Evolutionary conservation across 2,888 invertebrate species (phyloP), one percentile per base, ranked within the genome.

Genomic region (Calameuta filiformis): DNA sequence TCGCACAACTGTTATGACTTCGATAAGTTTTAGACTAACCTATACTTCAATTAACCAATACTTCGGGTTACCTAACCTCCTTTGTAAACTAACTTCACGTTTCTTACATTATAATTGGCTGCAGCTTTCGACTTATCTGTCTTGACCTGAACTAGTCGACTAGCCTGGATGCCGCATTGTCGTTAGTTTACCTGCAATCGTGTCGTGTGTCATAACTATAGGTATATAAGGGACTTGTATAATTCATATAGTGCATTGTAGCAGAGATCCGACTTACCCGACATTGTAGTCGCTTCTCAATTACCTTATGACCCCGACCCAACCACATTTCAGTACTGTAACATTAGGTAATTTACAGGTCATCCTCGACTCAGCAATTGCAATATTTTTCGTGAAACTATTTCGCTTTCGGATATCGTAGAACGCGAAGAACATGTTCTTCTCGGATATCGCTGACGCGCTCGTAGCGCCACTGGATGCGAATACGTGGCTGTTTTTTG

Each of bases 51-150:
- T 56, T 34, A 34, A 23, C 71, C 71, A 31, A 71, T 71, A 31
- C 75, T 73, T 79, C 80, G 82, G 81, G 79, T 77, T 73, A 81
- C 83, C 88, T 87, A 89, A 89, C 89, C 89, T 88, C 85, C 86
- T 88, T 85, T 85, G 84, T 86, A 88, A 90, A 89, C 89, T 87
- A 83, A 89, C 88, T 89, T 89, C 88, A 85, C 85, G 86, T 89
- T 90, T 89, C 89, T 88, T 89, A 88, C 84, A 77, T 83, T 83
- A 83, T 82, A 84, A 83, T 85, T 84, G 80, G 82, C 83, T 82
- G 82, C 79, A 31, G 71, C 71, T 71, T 56, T 23, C 56, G 56
- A 56, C 56, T 56, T 56, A 56, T 56, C 23, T 23, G 23, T 56
- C 56, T 56, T 56, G 56, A 56, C 56, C 56, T 1, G 56, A 56